Conservation (phyloP, 2,113 vertebrate genomes). For the Mormyrus iriodes region DNA sequence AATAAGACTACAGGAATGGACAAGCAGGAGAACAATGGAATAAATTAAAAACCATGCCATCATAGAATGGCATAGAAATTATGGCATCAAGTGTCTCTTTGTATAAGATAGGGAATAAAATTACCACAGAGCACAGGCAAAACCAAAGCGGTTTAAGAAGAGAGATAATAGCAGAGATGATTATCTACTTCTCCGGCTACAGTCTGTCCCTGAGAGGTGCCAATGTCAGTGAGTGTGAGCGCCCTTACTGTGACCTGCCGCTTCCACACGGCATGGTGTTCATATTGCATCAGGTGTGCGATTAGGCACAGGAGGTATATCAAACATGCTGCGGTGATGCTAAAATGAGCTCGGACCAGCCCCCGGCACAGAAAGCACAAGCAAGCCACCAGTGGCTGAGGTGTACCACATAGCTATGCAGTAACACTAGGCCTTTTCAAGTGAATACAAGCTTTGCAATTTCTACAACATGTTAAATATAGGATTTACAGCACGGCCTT, state of each 20-base stretch:
- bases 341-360: neutral
- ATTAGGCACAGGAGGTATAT: slow-evolving; percentile 9
- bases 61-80: neutral
- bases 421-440: neutral
- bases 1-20: neutral
- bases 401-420: neutral
- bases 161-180: neutral
- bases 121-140: neutral
- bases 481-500: neutral
- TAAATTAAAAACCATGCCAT: neutral
- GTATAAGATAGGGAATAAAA: neutral
- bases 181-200: neutral
- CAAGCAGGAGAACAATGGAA: neutral
- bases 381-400: neutral
- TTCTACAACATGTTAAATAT: neutral
- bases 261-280: neutral
- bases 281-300: neutral
- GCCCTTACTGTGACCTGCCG: neutral
- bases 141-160: neutral
- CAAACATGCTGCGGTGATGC: neutral
- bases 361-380: neutral
- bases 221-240: neutral
- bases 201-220: neutral
- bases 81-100: neutral
- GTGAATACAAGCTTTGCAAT: neutral